Evolutionary conservation across 2,113 vertebrate species (phyloP), one percentile per base, ranked within the genome.

Genomic region (Megaceryle maxima): DNA sequence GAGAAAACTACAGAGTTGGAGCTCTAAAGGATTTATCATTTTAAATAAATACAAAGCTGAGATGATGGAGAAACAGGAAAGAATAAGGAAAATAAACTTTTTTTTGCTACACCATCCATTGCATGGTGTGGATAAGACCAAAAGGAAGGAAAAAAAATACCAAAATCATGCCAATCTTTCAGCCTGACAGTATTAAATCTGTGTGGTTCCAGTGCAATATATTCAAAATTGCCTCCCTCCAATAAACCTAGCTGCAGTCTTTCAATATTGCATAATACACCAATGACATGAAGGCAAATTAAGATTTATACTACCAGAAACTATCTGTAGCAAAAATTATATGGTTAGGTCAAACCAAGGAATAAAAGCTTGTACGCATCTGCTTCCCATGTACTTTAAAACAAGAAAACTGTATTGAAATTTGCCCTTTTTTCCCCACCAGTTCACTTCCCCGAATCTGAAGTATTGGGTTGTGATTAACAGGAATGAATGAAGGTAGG

Each of bases 231-330:
- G 20, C 15, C 18, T 69, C 39, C 31, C 26, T 48, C 18, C 39
- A 69, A 18, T 5, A 13, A 41, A 28, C 16, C 64, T 46, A 43
- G 16, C 21, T 50, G 43, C 26, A 29, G 39, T 2, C 12, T 37
- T 50, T 80, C 35, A 17, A 28, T 6, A 75, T 1, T 37, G 4
- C 4, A 3, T 1, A 55, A 56, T 0, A 18, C 10, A n/a, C 8
- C 13, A 39, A 0, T 53, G 57, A 55, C 80, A 56, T 9, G 3
- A 55, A 53, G 37, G 41, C 2, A 46, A 77, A 53, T n/a, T 1
- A 6, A 46, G 41, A 84, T 53, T 48, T 21, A 24, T 10, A 46
- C 29, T 15, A 20, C 22, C 59, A 87, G 39, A 74, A 67, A 78
- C 4, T 13, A 19, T 6, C 51, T 44, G 14, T 2, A 1, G 0